Percentiles rank a stretch among this genome's conserved stretches.
phyloP scores from a whole-genome alignment of 2,113 vertebrate genomes.

The Marmota flaviventris region DNA sequence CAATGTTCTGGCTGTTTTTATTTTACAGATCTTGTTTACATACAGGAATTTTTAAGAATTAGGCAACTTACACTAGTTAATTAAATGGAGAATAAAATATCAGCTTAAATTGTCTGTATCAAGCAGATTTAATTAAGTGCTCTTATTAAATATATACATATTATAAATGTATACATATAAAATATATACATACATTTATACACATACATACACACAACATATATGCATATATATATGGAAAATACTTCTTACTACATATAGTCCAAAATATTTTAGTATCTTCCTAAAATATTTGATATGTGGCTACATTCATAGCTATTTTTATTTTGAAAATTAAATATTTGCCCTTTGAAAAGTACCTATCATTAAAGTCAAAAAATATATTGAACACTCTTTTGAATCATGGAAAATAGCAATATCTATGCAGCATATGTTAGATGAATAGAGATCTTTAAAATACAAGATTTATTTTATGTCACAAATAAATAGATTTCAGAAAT shows the following conservation, averaged over 20 bases:
- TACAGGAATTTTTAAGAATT: background rate
- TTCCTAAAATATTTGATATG: background rate
- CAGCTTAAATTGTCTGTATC: background rate
- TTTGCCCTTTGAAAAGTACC: background rate
- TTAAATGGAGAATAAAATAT: constrained; percentile 34
- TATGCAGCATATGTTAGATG: background rate
- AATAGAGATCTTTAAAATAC: background rate
- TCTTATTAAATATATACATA: background rate
- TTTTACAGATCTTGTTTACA: constrained; percentile 44
- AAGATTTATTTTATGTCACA: background rate
- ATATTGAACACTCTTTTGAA: background rate
- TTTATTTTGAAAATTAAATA: background rate
- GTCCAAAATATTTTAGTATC: background rate
- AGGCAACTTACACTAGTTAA: background rate
- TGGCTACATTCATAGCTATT: background rate
- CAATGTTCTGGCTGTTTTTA: background rate
- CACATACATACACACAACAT: too few species aligned
- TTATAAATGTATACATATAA: too few species aligned
- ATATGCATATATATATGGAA: background rate
- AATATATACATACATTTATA: too few species aligned
- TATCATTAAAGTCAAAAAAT: background rate
- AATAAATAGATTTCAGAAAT: background rate
- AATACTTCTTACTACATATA: background rate
- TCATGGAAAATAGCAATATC: background rate
- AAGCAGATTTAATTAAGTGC: background rate